These are phyloP conservation scores for Percopsis omiscomaycus DNA, from an alignment of 2,797 vertebrate species.

Conservation along the genomic window DNA sequence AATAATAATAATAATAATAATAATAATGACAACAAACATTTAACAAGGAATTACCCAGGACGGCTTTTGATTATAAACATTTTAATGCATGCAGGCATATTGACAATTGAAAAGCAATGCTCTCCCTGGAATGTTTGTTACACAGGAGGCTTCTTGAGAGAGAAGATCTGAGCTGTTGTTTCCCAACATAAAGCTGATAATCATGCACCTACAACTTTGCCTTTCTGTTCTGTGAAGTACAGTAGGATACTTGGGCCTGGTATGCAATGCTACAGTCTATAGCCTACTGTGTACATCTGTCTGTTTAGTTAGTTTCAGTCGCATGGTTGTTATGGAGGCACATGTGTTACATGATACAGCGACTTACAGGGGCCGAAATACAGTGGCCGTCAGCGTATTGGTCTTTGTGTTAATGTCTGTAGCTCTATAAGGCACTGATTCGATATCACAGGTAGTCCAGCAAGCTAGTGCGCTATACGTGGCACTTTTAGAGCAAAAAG, in stretches of 20 bases:
- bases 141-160: neutral
- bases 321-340: neutral
- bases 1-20: neutral
- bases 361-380: too few species aligned
- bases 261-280: neutral
- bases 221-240: constrained; percentile 11
- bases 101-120: constrained; percentile 29
- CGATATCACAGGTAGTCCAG: neutral
- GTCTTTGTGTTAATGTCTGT: neutral
- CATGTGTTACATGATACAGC: neutral
- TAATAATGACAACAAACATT: neutral
- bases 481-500: neutral
- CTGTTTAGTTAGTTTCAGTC: neutral
- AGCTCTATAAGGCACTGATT: constrained; percentile 23
- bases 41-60: constrained; percentile 5
- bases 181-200: too few species aligned
- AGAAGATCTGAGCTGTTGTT: too few species aligned
- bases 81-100: constrained; percentile 44
- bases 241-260: neutral
- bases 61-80: constrained; percentile 9
- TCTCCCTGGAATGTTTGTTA: constrained; percentile 56
- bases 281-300: neutral
- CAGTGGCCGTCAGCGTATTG: neutral
- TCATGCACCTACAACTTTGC: constrained; percentile 1
- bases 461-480: constrained; percentile 7